A percentile compares a stretch with the other conserved stretches of the same genome.
Conservation (phyloP, 2,888 invertebrate species). For the Pediacus dermestoides region DNA sequence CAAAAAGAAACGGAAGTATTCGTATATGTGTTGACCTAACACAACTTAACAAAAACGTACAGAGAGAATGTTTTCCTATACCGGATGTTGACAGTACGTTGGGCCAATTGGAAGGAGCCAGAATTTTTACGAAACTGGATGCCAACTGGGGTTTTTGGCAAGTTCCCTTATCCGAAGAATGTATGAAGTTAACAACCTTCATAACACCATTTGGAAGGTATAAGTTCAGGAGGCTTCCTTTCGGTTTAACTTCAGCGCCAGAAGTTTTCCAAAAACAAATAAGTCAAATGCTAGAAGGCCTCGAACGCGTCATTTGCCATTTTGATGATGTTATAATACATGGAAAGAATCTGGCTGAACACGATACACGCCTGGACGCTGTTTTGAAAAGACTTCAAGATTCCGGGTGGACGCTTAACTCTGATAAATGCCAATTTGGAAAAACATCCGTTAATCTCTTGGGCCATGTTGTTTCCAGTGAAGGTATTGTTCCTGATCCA, state of each 20-base stretch:
- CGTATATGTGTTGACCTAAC: slow-evolving; percentile 9
- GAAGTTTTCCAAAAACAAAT: slow-evolving; percentile 6
- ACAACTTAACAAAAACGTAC: slow-evolving; percentile 9
- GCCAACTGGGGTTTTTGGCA: slow-evolving; percentile 28
- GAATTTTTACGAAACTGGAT: slow-evolving; percentile 17
- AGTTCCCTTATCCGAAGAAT: slow-evolving; percentile 25
- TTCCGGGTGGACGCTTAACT: slow-evolving; percentile 23
- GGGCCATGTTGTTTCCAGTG: slow-evolving; percentile 25
- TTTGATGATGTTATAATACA: slow-evolving; percentile 4
- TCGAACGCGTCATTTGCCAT: slow-evolving; percentile 10
- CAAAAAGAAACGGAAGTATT: slow-evolving; percentile 6
- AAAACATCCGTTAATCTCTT: slow-evolving; percentile 27
- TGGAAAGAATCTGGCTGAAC: slow-evolving; percentile 4
- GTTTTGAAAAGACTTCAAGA: slow-evolving; percentile 21
- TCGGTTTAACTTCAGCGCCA: slow-evolving; percentile 23
- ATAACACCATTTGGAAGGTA: slow-evolving; percentile 29
- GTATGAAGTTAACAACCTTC: slow-evolving; percentile 28
- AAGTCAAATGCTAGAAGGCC: slow-evolving; percentile 2
- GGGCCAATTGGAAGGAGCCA: neutral
- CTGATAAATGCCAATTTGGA: slow-evolving; percentile 25
- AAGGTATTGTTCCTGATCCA: slow-evolving; percentile 16
- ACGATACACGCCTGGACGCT: slow-evolving; percentile 15
- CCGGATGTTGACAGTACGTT: neutral
- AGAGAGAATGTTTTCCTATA: slow-evolving; percentile 4
- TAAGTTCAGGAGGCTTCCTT: slow-evolving; percentile 26